A percentile compares a stretch with the other conserved stretches of the same genome.
Evolutionary conservation across 2,797 vertebrate genomes (phyloP).

Genomic region (Labroides dimidiatus): DNA sequence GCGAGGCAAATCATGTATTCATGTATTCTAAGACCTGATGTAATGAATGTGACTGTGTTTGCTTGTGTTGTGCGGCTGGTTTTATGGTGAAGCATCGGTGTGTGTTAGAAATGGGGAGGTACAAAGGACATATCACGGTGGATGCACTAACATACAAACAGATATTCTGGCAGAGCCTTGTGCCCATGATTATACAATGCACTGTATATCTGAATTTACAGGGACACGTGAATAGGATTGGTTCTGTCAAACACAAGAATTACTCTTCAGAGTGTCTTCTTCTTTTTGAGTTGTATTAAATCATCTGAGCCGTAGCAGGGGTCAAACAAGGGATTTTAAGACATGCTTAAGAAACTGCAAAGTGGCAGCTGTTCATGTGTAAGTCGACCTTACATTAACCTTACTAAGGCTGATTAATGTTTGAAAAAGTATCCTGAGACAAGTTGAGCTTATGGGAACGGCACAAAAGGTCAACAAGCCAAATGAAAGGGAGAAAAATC

Average conservation of each 20-base stretch:
- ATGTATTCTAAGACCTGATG: constrained; percentile 67
- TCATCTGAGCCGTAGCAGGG: constrained; percentile 7
- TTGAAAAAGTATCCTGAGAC: neutral
- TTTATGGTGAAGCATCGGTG: constrained; percentile 26
- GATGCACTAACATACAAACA: constrained; percentile 29
- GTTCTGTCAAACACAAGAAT: constrained; percentile 14
- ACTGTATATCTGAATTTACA: constrained; percentile 33
- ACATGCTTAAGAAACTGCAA: constrained; percentile 26
- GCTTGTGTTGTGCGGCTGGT: constrained; percentile 37
- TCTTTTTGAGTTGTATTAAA: constrained; percentile 21
- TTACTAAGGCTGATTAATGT: constrained; percentile 14
- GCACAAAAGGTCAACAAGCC: constrained; percentile 4
- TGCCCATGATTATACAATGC: constrained; percentile 22
- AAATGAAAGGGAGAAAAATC: neutral
- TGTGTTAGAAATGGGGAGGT: constrained; percentile 1
- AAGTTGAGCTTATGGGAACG: neutral
- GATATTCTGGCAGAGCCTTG: constrained; percentile 20
- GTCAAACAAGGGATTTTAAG: constrained; percentile 20
- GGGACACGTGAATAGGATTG: constrained; percentile 22
- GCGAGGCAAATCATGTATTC: constrained; percentile 61
- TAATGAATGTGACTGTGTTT: constrained; percentile 69
- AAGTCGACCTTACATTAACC: constrained; percentile 30
- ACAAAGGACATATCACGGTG: constrained; percentile 47
- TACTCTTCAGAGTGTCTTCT: constrained; percentile 8
- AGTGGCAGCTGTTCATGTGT: constrained; percentile 22